These are phyloP conservation scores for Eulemur coronatus DNA, from an alignment of 2,797 vertebrate genomes.

Conservation along the genomic window DNA sequence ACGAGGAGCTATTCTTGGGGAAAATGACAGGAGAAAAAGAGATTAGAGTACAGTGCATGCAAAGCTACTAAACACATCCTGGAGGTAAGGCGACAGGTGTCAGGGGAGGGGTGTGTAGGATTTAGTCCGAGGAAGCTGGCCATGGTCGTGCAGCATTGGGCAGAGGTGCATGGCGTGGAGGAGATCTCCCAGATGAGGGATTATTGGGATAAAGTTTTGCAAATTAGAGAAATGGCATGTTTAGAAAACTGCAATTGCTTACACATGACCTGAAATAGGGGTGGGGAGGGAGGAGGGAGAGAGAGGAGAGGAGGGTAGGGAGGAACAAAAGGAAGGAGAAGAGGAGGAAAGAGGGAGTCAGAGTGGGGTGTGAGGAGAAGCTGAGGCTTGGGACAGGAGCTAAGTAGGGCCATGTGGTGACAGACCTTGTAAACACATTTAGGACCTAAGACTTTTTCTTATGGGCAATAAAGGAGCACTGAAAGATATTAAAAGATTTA, in stretches of 20 bases:
- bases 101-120: no score
- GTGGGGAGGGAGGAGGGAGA: no score
- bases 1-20: background rate
- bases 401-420: background rate
- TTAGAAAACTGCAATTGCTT: background rate
- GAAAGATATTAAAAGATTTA: background rate
- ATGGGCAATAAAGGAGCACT: background rate
- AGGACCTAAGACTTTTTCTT: background rate
- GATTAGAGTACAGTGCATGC: background rate
- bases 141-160: background rate
- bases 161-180: background rate
- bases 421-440: background rate
- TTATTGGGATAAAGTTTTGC: background rate
- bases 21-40: background rate
- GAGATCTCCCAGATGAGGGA: background rate
- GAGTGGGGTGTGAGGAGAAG: background rate
- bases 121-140: background rate
- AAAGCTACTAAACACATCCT: background rate
- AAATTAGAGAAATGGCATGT: background rate
- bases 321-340: background rate
- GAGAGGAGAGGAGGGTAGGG: background rate
- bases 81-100: background rate
- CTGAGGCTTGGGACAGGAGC: background rate
- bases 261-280: background rate
- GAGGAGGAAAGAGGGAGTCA: background rate